phyloP scores from a whole-genome alignment of 2,113 vertebrate genomes.

The Ptyas mucosa region DNA sequence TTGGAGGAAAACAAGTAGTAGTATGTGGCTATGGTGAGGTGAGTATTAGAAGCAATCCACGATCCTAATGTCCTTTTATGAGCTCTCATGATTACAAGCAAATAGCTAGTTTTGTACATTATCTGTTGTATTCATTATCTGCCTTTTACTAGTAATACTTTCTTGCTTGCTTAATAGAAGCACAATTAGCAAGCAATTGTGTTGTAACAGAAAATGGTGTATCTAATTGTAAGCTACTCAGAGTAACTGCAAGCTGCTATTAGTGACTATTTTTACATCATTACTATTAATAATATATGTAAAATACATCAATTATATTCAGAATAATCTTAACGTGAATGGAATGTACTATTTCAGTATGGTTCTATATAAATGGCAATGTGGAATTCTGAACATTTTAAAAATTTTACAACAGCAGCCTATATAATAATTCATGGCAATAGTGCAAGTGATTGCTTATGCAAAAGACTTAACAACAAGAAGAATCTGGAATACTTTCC shows the following conservation, averaged over 20 bases:
- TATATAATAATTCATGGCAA: background rate
- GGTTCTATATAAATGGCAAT: background rate
- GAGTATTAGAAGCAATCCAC: constrained; percentile 43
- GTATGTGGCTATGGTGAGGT: constrained; percentile 99
- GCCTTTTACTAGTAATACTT: background rate
- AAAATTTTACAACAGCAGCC: background rate
- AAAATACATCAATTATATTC: background rate
- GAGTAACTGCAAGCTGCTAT: background rate
- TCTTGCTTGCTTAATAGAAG: background rate
- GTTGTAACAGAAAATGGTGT: background rate
- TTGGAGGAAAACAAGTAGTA: constrained; percentile 97
- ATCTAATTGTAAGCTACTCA: background rate
- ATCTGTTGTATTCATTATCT: background rate
- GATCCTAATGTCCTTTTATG: constrained; percentile 15
- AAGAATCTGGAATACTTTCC: background rate
- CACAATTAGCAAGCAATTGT: background rate
- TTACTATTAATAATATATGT: background rate
- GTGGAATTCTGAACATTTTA: background rate
- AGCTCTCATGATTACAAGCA: background rate
- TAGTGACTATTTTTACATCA: background rate
- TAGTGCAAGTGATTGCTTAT: background rate
- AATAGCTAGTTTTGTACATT: background rate
- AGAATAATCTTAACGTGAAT: background rate
- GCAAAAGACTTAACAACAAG: background rate
- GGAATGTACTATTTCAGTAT: background rate